Conservation (phyloP, 2,888 invertebrate genomes). For the Aphodius sticticus region DNA sequence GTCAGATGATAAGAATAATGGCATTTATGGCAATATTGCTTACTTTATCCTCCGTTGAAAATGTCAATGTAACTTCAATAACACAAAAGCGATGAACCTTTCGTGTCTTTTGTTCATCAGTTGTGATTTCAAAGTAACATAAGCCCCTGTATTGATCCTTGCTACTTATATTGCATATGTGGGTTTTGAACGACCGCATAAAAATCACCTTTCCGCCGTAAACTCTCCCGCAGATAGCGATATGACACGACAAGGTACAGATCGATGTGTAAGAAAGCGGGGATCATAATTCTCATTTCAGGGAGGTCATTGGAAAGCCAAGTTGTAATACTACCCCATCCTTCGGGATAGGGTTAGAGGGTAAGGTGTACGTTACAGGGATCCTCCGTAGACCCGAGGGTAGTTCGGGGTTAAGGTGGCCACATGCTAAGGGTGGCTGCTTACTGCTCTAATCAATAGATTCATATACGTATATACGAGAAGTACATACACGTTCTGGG, state of each 20-base stretch:
- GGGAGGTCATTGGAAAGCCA: not conserved
- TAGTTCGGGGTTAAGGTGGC: slow-evolving; percentile 44
- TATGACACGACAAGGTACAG: not conserved
- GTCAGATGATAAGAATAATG: no score
- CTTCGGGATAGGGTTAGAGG: slow-evolving; percentile 46
- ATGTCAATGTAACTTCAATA: not conserved
- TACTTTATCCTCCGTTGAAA: no score
- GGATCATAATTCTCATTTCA: not conserved
- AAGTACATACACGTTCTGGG: slow-evolving; percentile 53
- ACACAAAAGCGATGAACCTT: not conserved
- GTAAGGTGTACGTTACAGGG: slow-evolving; percentile 45
- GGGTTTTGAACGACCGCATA: not conserved
- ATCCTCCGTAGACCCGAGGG: slow-evolving; percentile 37
- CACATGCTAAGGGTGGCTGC: slow-evolving; percentile 50
- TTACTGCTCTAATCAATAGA: slow-evolving; percentile 57
- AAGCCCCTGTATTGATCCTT: not conserved
- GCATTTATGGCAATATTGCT: no score
- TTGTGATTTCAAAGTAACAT: not conserved
- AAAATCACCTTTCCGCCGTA: slow-evolving; percentile 4
- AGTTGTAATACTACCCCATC: slow-evolving; percentile 46
- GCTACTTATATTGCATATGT: not conserved
- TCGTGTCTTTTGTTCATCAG: not conserved
- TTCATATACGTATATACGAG: slow-evolving; percentile 56
- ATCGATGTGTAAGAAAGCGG: slow-evolving; percentile 4
- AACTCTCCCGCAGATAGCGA: not conserved